Evolutionary conservation across 2,888 invertebrate genomes (phyloP).

Genomic region (Drosophila meridiana): DNA sequence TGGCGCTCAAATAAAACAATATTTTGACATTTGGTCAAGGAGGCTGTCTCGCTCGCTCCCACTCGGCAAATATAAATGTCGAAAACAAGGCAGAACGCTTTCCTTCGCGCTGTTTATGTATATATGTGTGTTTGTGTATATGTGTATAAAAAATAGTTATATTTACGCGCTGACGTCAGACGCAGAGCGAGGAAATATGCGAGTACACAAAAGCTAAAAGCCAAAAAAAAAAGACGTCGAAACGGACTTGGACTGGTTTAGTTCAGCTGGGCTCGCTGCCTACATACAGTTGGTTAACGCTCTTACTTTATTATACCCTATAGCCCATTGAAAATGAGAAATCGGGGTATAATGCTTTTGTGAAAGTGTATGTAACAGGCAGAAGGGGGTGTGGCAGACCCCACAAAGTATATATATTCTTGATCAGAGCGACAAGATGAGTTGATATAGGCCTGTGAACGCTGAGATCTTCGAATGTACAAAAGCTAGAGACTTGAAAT

Average conservation of each 20-base stretch:
- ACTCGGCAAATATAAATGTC: slow-evolving; percentile 42
- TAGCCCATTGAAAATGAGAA: too few relatives aligned
- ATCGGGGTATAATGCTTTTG: too few relatives aligned
- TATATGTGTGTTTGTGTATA: background rate
- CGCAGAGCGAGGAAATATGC: slow-evolving; percentile 47
- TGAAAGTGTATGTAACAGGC: too few relatives aligned
- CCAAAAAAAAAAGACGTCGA: slow-evolving; percentile 32
- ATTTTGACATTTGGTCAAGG: slow-evolving; percentile 23
- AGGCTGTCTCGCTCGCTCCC: slow-evolving; percentile 19
- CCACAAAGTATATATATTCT: too few relatives aligned
- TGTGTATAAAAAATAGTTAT: slow-evolving; percentile 61
- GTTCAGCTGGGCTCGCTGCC: slow-evolving; percentile 30
- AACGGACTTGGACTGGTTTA: slow-evolving; percentile 65
- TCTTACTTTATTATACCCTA: background rate
- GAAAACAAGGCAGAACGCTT: slow-evolving; percentile 55
- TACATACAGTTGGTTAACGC: slow-evolving; percentile 18
- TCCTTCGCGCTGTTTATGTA: slow-evolving; percentile 16
- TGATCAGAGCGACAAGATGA: too few relatives aligned
- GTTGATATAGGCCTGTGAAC: too few relatives aligned
- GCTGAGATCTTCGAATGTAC: too few relatives aligned
- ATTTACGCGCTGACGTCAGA: slow-evolving; percentile 71
- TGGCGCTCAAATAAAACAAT: slow-evolving; percentile 16
- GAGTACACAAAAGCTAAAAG: slow-evolving; percentile 37
- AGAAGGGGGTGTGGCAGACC: too few relatives aligned
- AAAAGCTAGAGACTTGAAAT: too few relatives aligned